These are phyloP conservation scores for Chaetodon auriga DNA, from an alignment of 2,113 vertebrate species.

Conservation along the genomic window DNA sequence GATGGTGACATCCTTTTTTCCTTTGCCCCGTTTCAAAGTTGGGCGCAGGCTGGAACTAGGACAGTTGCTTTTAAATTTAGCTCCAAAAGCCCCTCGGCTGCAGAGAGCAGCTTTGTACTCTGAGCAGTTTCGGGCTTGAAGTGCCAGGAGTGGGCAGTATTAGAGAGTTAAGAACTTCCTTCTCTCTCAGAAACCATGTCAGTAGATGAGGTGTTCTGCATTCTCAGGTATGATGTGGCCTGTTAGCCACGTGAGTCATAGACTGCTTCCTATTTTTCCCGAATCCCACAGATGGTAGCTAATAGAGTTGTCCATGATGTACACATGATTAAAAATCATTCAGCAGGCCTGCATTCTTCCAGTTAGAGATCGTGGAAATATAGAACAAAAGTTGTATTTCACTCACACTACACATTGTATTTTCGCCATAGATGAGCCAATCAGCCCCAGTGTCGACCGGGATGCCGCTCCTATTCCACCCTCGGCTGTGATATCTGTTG, in stretches of 20 bases:
- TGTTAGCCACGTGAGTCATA: slow-evolving; percentile 10
- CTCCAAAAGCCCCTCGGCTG: slow-evolving; percentile 75
- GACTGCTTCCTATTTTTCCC: not conserved
- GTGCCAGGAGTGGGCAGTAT: slow-evolving; percentile 50
- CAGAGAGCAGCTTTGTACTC: slow-evolving; percentile 80
- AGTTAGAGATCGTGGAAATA: not conserved
- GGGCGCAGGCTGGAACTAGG: slow-evolving; percentile 78
- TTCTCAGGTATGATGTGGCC: slow-evolving; percentile 25
- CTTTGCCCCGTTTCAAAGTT: slow-evolving; percentile 74
- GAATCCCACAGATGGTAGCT: slow-evolving; percentile 8
- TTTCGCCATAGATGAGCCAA: slow-evolving; percentile 90
- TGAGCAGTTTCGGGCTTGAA: slow-evolving; percentile 66
- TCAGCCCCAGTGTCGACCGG: slow-evolving; percentile 95
- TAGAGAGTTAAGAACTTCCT: slow-evolving; percentile 70
- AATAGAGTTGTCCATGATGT: slow-evolving; percentile 6
- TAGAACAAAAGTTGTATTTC: not conserved
- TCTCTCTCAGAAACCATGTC: slow-evolving; percentile 53
- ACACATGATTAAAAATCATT: not conserved
- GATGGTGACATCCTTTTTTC: slow-evolving; percentile 53
- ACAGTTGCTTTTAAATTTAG: slow-evolving; percentile 85
- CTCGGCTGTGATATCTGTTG: slow-evolving; percentile 93
- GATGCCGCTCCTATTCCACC: slow-evolving; percentile 93
- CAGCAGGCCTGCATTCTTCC: not conserved
- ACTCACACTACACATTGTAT: slow-evolving; percentile 13
- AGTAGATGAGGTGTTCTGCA: slow-evolving; percentile 25